phyloP scores from a whole-genome alignment of 2,888 invertebrate genomes.

The Hipparchia sbordonii region DNA sequence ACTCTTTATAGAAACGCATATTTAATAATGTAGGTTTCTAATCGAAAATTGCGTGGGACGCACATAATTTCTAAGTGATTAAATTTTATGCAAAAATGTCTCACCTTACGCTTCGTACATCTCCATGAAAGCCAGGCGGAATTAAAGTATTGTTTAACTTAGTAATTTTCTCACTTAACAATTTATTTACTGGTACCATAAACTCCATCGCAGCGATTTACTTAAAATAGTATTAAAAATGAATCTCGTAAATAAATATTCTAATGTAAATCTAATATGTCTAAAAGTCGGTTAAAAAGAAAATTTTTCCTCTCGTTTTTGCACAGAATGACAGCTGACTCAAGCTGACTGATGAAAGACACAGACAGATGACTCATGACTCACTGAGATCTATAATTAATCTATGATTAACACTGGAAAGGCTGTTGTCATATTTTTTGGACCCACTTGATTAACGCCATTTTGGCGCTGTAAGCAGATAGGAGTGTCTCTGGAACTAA shows the following conservation, averaged over 20 bases:
- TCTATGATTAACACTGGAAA: no score
- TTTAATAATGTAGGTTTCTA: no score
- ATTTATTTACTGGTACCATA: conserved; percentile 54
- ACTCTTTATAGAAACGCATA: no score
- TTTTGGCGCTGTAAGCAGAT: no score
- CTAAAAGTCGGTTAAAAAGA: neutral
- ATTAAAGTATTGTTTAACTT: conserved; percentile 55
- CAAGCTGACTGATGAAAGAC: no score
- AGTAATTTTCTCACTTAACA: conserved; percentile 56
- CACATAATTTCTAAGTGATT: neutral
- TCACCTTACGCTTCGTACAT: conserved; percentile 55
- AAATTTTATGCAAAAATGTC: conserved; percentile 11
- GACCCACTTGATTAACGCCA: no score
- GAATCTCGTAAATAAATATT: neutral
- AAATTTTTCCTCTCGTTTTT: neutral
- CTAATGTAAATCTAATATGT: neutral
- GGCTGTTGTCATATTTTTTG: no score
- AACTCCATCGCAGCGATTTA: conserved; percentile 48
- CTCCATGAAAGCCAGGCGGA: conserved; percentile 58
- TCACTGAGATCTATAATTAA: no score
- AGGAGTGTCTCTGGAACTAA: no score
- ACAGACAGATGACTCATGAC: no score
- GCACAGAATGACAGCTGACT: no score
- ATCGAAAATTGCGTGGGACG: no score
- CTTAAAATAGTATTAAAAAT: neutral